A percentile compares a stretch with the other conserved stretches of the same genome.
Evolutionary conservation across 1,140 invertebrate species (phyloP).

Genomic region (Chionoecetes opilio): DNA sequence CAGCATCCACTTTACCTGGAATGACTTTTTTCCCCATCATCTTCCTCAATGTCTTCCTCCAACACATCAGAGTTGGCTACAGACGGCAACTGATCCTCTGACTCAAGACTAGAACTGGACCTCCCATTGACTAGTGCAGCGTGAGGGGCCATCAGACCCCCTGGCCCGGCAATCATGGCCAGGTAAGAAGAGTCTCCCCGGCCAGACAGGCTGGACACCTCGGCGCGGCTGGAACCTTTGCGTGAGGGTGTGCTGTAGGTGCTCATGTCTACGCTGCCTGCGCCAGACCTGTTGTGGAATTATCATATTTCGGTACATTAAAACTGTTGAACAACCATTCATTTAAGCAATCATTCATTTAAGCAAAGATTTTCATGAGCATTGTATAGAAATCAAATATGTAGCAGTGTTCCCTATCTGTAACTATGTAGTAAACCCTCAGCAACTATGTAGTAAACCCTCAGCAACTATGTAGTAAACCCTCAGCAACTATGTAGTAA

Average conservation of each 20-base stretch:
- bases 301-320: not conserved
- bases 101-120: conserved; percentile 80
- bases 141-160: conserved; percentile 82
- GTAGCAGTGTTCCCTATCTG: no score
- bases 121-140: conserved; percentile 76
- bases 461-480: no score
- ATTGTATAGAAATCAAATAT: no score
- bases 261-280: conserved; percentile 76
- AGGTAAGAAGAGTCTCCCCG: conserved; percentile 90
- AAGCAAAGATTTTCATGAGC: not conserved
- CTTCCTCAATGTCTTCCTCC: conserved; percentile 76
- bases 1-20: conserved; percentile 55
- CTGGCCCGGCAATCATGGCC: conserved; percentile 90
- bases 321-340: not conserved
- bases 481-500: no score
- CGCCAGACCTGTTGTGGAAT: conserved; percentile 66
- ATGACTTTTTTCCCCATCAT: conserved; percentile 68
- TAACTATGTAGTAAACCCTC: no score
- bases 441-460: no score
- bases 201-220: conserved; percentile 82
- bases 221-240: conserved; percentile 70
- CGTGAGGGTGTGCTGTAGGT: conserved; percentile 71
- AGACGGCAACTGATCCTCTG: conserved; percentile 78
- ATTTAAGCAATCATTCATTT: not conserved
- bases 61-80: conserved; percentile 72